Evolutionary conservation across 2,113 vertebrate species (phyloP).

Genomic region (Ardeotis arabs): DNA sequence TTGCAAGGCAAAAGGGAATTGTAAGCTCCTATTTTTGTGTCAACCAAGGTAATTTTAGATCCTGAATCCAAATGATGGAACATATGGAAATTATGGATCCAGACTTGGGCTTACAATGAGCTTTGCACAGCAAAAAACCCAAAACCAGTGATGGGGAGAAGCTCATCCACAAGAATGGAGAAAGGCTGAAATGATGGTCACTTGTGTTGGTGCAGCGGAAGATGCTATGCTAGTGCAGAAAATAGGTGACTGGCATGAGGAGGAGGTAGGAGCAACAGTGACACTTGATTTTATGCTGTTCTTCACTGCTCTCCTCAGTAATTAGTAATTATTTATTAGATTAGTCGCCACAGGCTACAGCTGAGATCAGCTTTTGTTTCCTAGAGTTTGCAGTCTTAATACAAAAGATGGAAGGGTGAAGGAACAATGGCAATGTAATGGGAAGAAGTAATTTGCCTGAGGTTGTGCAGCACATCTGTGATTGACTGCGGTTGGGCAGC

Average conservation of each 20-base stretch:
- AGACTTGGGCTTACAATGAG: not conserved
- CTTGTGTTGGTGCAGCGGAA: not conserved
- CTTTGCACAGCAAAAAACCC: not conserved
- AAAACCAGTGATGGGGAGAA: not conserved
- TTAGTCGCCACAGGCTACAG: not conserved
- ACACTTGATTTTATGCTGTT: not conserved
- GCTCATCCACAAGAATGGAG: not conserved
- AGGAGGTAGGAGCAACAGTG: not conserved
- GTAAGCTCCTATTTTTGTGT: slow-evolving; percentile 45
- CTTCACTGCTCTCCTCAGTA: not conserved
- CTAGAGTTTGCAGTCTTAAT: not conserved
- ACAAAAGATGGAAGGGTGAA: not conserved
- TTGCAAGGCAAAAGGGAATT: slow-evolving; percentile 56
- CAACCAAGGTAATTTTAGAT: slow-evolving; percentile 39
- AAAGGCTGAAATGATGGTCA: not conserved
- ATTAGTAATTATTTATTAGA: slow-evolving; percentile 8
- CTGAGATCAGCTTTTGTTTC: not conserved
- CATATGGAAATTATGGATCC: not conserved
- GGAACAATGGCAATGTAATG: not conserved
- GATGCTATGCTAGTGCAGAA: not conserved
- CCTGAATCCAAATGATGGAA: not conserved
- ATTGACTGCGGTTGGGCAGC: not conserved
- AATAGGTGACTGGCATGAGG: not conserved
- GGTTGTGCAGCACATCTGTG: not conserved
- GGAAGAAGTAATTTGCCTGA: not conserved